phyloP scores from a whole-genome alignment of 2,888 invertebrate species.

The Cetonia aurata region DNA sequence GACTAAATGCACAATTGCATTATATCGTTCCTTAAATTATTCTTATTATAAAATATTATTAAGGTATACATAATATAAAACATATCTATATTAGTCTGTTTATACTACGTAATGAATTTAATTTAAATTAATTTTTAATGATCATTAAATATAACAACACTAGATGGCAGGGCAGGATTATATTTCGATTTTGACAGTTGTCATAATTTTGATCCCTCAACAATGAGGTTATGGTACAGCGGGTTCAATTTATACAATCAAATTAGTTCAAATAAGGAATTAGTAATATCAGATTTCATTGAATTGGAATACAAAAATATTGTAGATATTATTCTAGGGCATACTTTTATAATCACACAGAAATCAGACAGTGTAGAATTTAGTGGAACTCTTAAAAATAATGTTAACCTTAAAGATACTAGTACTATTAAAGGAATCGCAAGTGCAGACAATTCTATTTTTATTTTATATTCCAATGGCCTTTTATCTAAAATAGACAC shows the following conservation, averaged over 20 bases:
- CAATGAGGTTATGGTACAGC: conserved; percentile 62
- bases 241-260: conserved; percentile 66
- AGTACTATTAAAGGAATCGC: conserved; percentile 46
- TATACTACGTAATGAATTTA: no score
- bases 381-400: conserved; percentile 43
- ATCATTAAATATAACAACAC: no score
- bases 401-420: conserved; percentile 36
- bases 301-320: conserved; percentile 53
- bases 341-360: conserved; percentile 53
- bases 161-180: no score
- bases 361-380: conserved; percentile 45
- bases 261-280: conserved; percentile 50
- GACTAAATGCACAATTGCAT: no score
- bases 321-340: conserved; percentile 55
- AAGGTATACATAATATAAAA: no score
- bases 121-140: no score
- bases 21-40: no score
- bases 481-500: conserved; percentile 56
- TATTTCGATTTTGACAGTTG: no score
- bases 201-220: not conserved
- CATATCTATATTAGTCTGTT: no score
- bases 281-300: conserved; percentile 55
- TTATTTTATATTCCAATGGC: conserved; percentile 56
- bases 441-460: conserved; percentile 56
- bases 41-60: no score